These are phyloP conservation scores for Silurus aristotelis DNA, from an alignment of 2,797 vertebrate genomes.

Conservation along the genomic window DNA sequence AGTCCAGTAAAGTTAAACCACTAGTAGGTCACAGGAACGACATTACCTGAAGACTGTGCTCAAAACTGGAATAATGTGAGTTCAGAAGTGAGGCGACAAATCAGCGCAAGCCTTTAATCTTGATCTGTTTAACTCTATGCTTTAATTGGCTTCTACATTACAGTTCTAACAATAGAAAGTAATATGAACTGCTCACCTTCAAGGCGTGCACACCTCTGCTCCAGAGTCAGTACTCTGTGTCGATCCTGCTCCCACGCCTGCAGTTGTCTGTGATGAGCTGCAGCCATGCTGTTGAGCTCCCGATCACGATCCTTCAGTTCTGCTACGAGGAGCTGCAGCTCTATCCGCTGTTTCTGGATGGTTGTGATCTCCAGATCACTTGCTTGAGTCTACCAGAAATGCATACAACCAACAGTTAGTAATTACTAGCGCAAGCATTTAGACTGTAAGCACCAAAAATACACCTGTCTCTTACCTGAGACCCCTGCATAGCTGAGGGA, in stretches of 20 bases:
- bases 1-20: neutral
- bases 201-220: conserved; percentile 76
- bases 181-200: conserved; percentile 71
- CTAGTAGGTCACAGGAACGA: neutral
- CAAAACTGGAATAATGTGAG: neutral
- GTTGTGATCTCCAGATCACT: conserved; percentile 68
- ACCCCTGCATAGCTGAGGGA: conserved; percentile 33
- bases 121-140: neutral
- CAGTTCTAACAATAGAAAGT: neutral
- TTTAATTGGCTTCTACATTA: neutral
- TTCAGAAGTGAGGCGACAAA: neutral
- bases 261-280: conserved; percentile 79
- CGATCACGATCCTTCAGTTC: conserved; percentile 84
- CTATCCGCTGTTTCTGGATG: conserved; percentile 80
- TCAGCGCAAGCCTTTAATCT: neutral
- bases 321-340: conserved; percentile 82
- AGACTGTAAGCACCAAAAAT: neutral
- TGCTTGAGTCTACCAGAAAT: conserved; percentile 59
- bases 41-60: neutral
- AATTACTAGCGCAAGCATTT: neutral
- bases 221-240: conserved; percentile 76
- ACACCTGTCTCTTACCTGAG: conserved; percentile 52
- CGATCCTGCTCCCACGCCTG: conserved; percentile 84
- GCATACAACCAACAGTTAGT: neutral
- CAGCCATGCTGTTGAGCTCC: conserved; percentile 84